These are phyloP conservation scores for Drosophila sp. DNA, from an alignment of 1,140 invertebrate species.

Conservation along the genomic window DNA sequence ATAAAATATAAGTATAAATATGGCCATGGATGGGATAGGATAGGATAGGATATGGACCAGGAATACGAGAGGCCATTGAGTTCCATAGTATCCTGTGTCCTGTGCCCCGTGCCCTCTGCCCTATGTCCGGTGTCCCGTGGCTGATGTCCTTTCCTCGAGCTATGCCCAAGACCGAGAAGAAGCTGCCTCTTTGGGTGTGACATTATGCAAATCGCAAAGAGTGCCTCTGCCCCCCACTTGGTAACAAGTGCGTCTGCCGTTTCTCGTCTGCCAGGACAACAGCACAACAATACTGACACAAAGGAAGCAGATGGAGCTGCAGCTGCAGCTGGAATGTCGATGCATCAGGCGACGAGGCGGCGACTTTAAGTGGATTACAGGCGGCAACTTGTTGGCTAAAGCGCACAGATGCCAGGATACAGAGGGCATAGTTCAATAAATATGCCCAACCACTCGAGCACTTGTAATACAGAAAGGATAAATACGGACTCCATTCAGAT, in stretches of 20 bases:
- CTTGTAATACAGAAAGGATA: conserved; percentile 14
- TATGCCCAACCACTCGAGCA: conserved; percentile 26
- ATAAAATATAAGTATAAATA: conserved; percentile 41
- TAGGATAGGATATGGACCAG: conserved; percentile 4
- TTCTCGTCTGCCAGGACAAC: conserved; percentile 21
- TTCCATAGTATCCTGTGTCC: conserved; percentile 37
- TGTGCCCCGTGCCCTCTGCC: conserved; percentile 14
- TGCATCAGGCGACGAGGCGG: conserved; percentile 38
- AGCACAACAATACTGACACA: conserved; percentile 40
- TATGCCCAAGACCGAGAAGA: neutral
- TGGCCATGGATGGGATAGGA: neutral
- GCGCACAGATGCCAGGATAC: conserved; percentile 30
- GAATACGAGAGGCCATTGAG: conserved; percentile 21
- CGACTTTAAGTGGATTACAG: conserved; percentile 60
- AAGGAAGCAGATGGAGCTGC: conserved; percentile 22
- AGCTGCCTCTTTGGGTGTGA: conserved; percentile 23
- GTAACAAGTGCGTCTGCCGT: neutral
- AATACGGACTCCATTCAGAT: conserved; percentile 16
- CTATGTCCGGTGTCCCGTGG: conserved; percentile 17
- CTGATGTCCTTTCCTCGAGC: neutral
- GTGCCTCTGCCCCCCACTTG: neutral
- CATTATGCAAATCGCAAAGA: conserved; percentile 53
- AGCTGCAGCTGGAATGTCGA: conserved; percentile 31
- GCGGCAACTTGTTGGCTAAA: conserved; percentile 54
- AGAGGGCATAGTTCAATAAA: conserved; percentile 48